A percentile compares a stretch with the other conserved stretches of the same genome.
phyloP scores from a whole-genome alignment of 2,113 vertebrate species.

The Equus przewalskii region DNA sequence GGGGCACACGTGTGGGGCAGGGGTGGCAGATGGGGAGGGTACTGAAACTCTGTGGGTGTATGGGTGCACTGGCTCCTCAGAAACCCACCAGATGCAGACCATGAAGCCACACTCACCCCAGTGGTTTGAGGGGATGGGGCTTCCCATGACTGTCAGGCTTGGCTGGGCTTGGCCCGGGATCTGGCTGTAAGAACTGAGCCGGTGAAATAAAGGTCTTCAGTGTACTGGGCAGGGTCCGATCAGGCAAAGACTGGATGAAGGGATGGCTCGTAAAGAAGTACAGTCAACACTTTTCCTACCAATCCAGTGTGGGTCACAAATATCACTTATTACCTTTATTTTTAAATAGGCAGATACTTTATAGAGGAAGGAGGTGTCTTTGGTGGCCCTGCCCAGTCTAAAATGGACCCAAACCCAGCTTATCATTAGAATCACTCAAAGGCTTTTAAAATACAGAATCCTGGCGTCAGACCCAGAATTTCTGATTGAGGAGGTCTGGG shows the following conservation, averaged over 20 bases:
- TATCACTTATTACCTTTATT: neutral
- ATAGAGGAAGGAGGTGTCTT: neutral
- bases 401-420: neutral
- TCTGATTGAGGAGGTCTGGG: neutral
- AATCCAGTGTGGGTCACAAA: neutral
- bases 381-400: neutral
- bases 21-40: too few species aligned
- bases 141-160: neutral
- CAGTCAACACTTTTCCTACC: neutral
- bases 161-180: neutral
- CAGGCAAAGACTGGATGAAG: neutral
- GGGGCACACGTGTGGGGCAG: neutral
- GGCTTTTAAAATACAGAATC: conserved; percentile 24
- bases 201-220: neutral
- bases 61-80: neutral
- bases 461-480: neutral
- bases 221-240: neutral
- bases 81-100: neutral
- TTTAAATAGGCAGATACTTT: neutral
- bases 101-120: neutral
- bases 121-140: neutral
- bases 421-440: neutral
- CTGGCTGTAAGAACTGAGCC: neutral
- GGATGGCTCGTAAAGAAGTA: neutral
- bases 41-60: neutral